These are phyloP conservation scores for Papilio demoleus DNA, from an alignment of 2,888 invertebrate species.

Conservation along the genomic window DNA sequence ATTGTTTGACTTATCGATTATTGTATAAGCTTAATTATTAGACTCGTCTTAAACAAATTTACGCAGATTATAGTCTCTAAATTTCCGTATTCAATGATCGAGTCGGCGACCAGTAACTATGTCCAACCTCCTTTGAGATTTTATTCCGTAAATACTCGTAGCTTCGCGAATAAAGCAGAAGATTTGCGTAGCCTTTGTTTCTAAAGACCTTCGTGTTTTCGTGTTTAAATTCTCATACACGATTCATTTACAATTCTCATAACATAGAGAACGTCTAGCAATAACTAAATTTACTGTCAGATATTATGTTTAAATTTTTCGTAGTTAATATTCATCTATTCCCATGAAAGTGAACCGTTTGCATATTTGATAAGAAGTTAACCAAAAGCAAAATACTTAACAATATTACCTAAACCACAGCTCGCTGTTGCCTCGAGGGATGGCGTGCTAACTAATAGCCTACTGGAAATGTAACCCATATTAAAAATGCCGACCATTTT, in stretches of 20 bases:
- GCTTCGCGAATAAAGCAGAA: too few species aligned
- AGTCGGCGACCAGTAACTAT: too few species aligned
- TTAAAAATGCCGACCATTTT: slow-evolving; percentile 13
- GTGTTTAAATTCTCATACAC: too few species aligned
- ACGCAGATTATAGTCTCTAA: too few species aligned
- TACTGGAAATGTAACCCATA: slow-evolving; percentile 24
- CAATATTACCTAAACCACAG: slow-evolving; percentile 21
- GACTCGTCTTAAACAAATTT: too few species aligned
- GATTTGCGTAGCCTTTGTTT: too few species aligned
- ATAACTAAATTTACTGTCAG: neutral
- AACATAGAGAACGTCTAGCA: neutral
- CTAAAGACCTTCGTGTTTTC: too few species aligned
- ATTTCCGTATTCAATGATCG: too few species aligned
- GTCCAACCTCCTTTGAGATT: too few species aligned
- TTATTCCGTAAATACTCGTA: too few species aligned
- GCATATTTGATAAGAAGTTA: slow-evolving; percentile 47
- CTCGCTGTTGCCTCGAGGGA: slow-evolving; percentile 33
- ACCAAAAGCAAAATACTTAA: slow-evolving; percentile 37
- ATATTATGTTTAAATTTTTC: neutral
- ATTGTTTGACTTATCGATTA: too few species aligned
- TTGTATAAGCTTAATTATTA: too few species aligned
- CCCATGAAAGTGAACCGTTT: slow-evolving; percentile 41
- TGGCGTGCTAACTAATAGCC: slow-evolving; percentile 34
- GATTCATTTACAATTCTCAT: neutral
- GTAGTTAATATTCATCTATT: neutral